Evolutionary conservation across 2,888 invertebrate genomes (phyloP).

Genomic region (Pyrrhosoma nymphula): DNA sequence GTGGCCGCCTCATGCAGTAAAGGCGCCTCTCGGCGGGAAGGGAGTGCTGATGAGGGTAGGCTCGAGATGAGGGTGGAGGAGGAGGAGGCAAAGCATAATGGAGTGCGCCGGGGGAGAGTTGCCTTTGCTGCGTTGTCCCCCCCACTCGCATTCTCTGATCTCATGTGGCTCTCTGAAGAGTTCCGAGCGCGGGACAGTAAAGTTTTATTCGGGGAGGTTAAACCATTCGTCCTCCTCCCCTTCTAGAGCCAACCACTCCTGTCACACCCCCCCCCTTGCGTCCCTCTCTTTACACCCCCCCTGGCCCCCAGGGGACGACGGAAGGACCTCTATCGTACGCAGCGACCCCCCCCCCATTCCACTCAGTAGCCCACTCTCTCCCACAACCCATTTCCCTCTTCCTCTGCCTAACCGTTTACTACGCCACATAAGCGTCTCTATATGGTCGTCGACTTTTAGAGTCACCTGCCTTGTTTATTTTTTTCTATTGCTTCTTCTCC

Average conservation of each 20-base stretch:
- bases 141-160: not conserved
- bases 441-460: not conserved
- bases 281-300: not conserved
- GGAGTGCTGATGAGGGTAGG: not conserved
- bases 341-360: not conserved
- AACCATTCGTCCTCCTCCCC: not conserved
- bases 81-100: not conserved
- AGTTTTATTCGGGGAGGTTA: constrained; percentile 49
- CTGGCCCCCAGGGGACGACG: not conserved
- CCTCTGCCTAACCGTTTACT: not conserved
- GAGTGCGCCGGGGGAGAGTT: not conserved
- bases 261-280: not conserved
- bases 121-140: not conserved
- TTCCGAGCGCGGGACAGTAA: constrained; percentile 43
- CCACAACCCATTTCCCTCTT: not conserved
- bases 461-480: not conserved
- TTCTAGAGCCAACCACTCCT: not conserved
- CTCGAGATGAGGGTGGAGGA: not conserved
- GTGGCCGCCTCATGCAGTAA: constrained; percentile 44
- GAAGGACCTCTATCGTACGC: not conserved
- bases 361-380: not conserved
- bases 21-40: constrained; percentile 2
- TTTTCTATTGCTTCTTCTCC: not conserved
- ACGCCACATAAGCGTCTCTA: not conserved
- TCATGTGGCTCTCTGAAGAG: constrained; percentile 32